Conservation (phyloP, 2,797 vertebrate species). For the Miopithecus talapoin region DNA sequence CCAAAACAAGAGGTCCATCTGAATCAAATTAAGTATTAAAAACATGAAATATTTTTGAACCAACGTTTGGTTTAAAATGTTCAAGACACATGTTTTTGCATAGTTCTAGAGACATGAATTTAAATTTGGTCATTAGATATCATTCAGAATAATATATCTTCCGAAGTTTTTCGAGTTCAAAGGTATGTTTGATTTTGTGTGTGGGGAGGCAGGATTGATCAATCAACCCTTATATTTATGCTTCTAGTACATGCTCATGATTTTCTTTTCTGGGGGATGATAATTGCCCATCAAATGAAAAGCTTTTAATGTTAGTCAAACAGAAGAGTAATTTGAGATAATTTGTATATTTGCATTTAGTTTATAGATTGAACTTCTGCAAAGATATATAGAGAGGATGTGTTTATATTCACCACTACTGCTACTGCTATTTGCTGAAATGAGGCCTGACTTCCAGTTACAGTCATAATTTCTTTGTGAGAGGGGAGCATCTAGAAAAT, state of each 20-base stretch:
- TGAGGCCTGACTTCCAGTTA: conserved; percentile 42
- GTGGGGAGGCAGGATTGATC: not conserved
- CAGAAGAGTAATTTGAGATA: conserved; percentile 50
- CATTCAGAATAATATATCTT: conserved; percentile 20
- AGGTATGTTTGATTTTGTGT: not conserved
- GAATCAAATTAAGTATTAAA: conserved; percentile 77
- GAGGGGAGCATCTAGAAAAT: conserved; percentile 30
- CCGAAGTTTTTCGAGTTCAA: conserved; percentile 37
- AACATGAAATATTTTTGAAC: conserved; percentile 72
- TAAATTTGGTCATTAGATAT: conserved; percentile 48
- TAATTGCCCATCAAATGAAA: not conserved
- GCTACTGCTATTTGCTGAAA: conserved; percentile 62
- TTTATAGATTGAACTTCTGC: conserved; percentile 63
- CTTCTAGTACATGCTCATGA: not conserved
- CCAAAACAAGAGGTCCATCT: conserved; percentile 65
- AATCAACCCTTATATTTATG: not conserved
- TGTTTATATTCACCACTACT: conserved; percentile 64
- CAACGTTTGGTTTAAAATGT: conserved; percentile 71
- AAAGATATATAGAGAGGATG: conserved; percentile 55
- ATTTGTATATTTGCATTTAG: conserved; percentile 57
- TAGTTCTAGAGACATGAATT: conserved; percentile 58
- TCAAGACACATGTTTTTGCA: conserved; percentile 62
- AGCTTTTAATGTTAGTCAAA: conserved; percentile 42
- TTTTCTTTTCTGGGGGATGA: conserved; percentile 31
- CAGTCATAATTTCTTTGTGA: conserved; percentile 57